phyloP scores from a whole-genome alignment of 2,888 invertebrate genomes.

The Lycaena phlaeas region DNA sequence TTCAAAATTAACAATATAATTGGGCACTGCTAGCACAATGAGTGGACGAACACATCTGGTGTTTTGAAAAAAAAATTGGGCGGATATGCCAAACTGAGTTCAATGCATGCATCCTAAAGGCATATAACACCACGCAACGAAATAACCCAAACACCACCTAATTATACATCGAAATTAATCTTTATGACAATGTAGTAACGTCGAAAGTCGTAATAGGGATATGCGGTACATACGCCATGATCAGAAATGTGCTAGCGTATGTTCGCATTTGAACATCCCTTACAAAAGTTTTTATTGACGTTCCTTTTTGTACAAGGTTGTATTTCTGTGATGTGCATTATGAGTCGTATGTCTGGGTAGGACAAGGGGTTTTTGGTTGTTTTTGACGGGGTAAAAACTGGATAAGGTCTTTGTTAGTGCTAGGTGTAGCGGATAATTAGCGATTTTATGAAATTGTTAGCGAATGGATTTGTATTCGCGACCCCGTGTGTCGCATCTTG shows the following conservation, averaged over 20 bases:
- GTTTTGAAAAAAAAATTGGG: conserved; percentile 52
- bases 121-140: conserved; percentile 21
- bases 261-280: conserved; percentile 69
- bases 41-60: conserved; percentile 62
- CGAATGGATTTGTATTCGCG: conserved; percentile 41
- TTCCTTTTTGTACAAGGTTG: conserved; percentile 25
- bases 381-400: conserved; percentile 23
- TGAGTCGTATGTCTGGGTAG: conserved; percentile 18
- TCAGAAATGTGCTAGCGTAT: conserved; percentile 23
- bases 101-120: conserved; percentile 62
- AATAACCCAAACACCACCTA: conserved; percentile 17
- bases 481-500: conserved; percentile 26
- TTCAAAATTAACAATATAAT: conserved; percentile 72
- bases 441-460: conserved; percentile 65
- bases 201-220: conserved; percentile 20
- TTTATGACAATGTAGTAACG: conserved; percentile 16
- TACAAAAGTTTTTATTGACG: conserved; percentile 51
- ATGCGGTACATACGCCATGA: conserved; percentile 22
- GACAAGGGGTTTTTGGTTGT: conserved; percentile 26
- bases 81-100: conserved; percentile 65
- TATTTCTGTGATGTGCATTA: conserved; percentile 18
- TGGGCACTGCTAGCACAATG: conserved; percentile 63
- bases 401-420: conserved; percentile 45
- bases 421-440: conserved; percentile 65
- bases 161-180: conserved; percentile 20